Percentiles rank a stretch among this genome's conserved stretches.
Conservation (phyloP, 2,113 vertebrate genomes). For the Prionailurus bengalensis region DNA sequence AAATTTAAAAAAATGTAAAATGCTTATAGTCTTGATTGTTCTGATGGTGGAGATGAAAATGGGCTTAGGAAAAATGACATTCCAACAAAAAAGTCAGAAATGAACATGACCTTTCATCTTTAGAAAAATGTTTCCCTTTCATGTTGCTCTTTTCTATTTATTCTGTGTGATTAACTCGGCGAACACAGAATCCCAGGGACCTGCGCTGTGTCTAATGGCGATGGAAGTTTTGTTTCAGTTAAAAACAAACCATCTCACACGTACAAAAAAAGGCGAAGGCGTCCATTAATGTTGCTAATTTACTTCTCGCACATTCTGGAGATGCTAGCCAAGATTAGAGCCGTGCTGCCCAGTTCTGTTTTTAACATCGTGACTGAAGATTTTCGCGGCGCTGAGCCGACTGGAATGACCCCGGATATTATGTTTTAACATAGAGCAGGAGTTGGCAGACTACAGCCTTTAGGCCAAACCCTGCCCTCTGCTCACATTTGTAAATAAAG, state of each 20-base stretch:
- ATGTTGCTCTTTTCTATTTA: not conserved
- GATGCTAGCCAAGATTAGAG: not conserved
- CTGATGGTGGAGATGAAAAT: conserved; percentile 14
- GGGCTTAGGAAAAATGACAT: conserved; percentile 22
- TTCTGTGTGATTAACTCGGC: not conserved
- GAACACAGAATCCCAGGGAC: not conserved
- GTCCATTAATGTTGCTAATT: not conserved
- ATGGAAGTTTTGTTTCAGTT: not conserved
- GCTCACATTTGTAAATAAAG: conserved; percentile 30
- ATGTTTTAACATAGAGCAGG: conserved; percentile 4
- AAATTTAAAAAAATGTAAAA: not conserved
- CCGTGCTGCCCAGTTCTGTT: conserved; percentile 20
- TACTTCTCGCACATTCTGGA: conserved; percentile 33
- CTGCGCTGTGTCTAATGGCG: not conserved
- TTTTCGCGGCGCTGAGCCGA: not conserved
- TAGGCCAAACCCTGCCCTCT: not conserved
- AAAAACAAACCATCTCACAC: conserved; percentile 15
- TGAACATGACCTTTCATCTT: conserved; percentile 50
- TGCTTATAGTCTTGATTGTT: not conserved
- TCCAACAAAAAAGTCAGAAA: not conserved
- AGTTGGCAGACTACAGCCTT: not conserved
- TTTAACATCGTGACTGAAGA: conserved; percentile 29
- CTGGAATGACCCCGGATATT: not conserved
- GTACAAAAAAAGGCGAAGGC: not conserved
- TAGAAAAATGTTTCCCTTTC: conserved; percentile 45